Evolutionary conservation across 2,797 vertebrate species (phyloP), one percentile per base, ranked within the genome.

Genomic region (Hydrocynus forskahlii): DNA sequence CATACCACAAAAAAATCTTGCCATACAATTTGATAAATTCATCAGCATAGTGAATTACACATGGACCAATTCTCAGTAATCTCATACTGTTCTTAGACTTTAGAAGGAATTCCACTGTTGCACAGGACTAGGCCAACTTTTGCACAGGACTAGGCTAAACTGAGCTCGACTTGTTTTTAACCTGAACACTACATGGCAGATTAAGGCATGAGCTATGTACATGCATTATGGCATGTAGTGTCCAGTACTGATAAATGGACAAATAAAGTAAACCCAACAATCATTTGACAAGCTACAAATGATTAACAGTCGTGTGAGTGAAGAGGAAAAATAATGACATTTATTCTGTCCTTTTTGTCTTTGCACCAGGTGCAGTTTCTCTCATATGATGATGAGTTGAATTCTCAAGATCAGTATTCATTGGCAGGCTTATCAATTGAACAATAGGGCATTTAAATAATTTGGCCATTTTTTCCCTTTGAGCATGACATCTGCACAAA

Each of bases 361-460:
- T 91, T 88, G 92, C 88, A 90, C 91, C 94, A 95, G 94, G 93
- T 94, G 93, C 92, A 92, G 90, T 92, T 78, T 88, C 91, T 93
- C 94, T 92, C 93, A 94, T 94, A 93, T 94, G 92, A 95, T 93
- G 93, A 94, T 91, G 93, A 94, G 93, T 92, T 91, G 92, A 90
- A 94, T 87, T 85, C 93, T 95, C 88, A 92, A 90, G 92, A 91
- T 89, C 92, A 89, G 91, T 90, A 73, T 94, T 93, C 92, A 93
- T 90, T 91, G 91, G 90, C 89, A 50, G 85, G 91, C 90, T 92
- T 93, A 95, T 93, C 92, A 92, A 92, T 84, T 89, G 91, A 89
- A 95, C 94, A 94, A 95, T 91, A 86, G 83, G 87, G 64, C 89
- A 92, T 93, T 95, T 94, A 92, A 94, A 95, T 95, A 94, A 95